These are phyloP conservation scores for Rostratula benghalensis DNA, from an alignment of 2,113 vertebrate species.

Conservation along the genomic window DNA sequence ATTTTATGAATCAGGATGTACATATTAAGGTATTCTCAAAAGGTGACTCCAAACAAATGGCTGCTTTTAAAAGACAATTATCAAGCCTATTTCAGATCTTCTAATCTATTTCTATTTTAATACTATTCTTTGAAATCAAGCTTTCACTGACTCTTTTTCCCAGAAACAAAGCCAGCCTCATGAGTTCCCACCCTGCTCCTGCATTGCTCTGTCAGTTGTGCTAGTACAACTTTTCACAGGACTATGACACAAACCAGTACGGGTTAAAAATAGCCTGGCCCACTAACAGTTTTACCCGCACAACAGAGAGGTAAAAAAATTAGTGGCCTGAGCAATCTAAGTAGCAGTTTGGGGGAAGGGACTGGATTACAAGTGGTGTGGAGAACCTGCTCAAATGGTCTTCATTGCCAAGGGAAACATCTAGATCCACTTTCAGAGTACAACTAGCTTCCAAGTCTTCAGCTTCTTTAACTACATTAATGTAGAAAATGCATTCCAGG, in stretches of 20 bases:
- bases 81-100: neutral
- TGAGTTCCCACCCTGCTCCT: neutral
- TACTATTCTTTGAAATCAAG: neutral
- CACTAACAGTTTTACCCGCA: neutral
- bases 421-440: neutral
- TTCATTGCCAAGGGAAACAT: neutral
- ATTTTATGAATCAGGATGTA: neutral
- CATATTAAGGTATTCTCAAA: neutral
- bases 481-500: neutral
- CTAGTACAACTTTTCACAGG: neutral
- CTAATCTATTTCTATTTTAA: neutral
- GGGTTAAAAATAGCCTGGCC: slow-evolving; percentile 28
- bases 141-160: neutral
- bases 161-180: neutral
- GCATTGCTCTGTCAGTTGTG: neutral
- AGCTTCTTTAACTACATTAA: neutral
- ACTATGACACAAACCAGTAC: neutral
- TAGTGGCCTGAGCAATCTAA: neutral
- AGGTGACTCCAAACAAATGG: neutral
- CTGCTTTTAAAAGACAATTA: neutral
- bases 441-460: neutral
- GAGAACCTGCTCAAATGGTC: neutral
- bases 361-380: neutral
- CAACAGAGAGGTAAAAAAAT: neutral
- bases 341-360: neutral